Percentiles rank a stretch among this genome's conserved stretches.
These are phyloP conservation scores for Amaurobius ferox DNA, from an alignment of 2,888 invertebrate genomes.

Conservation along the genomic window DNA sequence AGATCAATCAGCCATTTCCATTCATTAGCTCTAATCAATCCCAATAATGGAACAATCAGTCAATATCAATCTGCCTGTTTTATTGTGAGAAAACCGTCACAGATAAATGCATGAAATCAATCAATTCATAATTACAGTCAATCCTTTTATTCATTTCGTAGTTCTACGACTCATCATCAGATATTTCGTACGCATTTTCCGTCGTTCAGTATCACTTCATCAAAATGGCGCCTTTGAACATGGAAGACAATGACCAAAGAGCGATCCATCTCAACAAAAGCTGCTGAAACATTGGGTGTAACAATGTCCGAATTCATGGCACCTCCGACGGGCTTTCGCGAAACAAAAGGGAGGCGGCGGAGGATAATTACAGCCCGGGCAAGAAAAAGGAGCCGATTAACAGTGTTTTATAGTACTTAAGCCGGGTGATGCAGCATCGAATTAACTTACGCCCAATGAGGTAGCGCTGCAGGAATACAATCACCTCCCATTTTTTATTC, in stretches of 20 bases:
- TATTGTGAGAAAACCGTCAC: too few relatives aligned
- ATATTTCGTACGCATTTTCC: too few relatives aligned
- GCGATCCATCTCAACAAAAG: background rate
- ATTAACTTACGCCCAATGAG: slow-evolving; percentile 2
- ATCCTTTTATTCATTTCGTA: too few relatives aligned
- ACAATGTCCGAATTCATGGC: background rate
- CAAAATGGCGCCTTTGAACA: too few relatives aligned
- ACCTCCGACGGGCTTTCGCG: background rate
- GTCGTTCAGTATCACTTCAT: too few relatives aligned
- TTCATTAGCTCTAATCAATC: too few relatives aligned
- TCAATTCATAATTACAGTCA: too few relatives aligned
- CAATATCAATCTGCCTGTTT: too few relatives aligned
- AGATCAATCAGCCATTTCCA: too few relatives aligned
- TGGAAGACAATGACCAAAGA: background rate
- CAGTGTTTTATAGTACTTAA: background rate
- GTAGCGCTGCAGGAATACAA: background rate
- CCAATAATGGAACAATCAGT: too few relatives aligned
- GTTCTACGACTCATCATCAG: too few relatives aligned
- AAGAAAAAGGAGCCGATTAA: background rate
- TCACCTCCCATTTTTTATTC: background rate
- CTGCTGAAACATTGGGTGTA: slow-evolving; percentile 1
- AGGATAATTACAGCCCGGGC: background rate
- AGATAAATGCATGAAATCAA: too few relatives aligned
- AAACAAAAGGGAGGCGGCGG: background rate
- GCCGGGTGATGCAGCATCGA: slow-evolving; percentile 1